Conservation (phyloP, 2,797 vertebrate species). For the Masticophis lateralis region DNA sequence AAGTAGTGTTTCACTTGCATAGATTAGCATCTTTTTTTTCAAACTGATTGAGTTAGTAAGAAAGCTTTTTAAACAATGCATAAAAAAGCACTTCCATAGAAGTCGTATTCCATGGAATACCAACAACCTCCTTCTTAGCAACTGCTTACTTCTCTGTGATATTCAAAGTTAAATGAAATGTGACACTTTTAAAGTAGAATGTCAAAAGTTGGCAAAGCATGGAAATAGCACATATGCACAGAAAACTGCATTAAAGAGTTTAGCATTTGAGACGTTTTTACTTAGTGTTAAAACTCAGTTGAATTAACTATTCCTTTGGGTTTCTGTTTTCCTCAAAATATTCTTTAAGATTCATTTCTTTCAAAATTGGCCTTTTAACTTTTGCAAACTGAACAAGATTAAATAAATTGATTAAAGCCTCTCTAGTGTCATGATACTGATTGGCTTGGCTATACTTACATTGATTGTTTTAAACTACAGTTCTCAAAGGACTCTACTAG, state of each 20-base stretch:
- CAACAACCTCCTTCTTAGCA: not conserved
- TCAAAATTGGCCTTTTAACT: slow-evolving; percentile 41
- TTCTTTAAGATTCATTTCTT: not conserved
- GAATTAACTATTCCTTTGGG: not conserved
- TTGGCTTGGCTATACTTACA: slow-evolving; percentile 29
- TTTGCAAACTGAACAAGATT: slow-evolving; percentile 29
- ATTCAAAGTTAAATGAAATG: not conserved
- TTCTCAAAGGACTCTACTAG: slow-evolving; percentile 37
- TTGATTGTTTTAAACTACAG: slow-evolving; percentile 10
- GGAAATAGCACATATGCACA: not conserved
- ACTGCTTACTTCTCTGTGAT: not conserved
- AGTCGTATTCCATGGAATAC: not conserved
- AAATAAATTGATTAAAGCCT: slow-evolving; percentile 44
- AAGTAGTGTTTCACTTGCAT: not conserved
- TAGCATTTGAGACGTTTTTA: not conserved
- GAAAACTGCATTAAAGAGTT: not conserved
- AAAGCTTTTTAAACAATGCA: not conserved
- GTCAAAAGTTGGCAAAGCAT: not conserved
- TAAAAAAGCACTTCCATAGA: not conserved
- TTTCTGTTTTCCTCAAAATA: slow-evolving; percentile 10
- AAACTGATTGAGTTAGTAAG: not conserved
- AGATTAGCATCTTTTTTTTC: not conserved
- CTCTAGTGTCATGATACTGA: slow-evolving; percentile 17
- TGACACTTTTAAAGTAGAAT: not conserved
- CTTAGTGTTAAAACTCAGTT: not conserved